Base-by-base conservation (phyloP, 2,113 vertebrate genomes). In the Malurus elegans region DNA sequence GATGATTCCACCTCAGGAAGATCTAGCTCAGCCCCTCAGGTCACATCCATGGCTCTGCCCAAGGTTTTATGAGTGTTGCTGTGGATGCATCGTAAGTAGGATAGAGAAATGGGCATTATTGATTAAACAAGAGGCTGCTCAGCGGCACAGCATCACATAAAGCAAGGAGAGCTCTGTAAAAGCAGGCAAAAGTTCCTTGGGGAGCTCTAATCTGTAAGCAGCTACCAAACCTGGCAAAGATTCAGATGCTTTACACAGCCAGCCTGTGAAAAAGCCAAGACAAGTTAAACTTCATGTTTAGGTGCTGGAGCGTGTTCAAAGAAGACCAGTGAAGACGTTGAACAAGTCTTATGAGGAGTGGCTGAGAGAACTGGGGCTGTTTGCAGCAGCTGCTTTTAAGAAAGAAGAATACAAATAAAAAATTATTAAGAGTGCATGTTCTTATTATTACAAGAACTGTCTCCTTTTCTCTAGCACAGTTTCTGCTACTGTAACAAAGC, bases 311-410 rank as follows among this genome's bases (percentile, higher is more conserved):
- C 0, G 1, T 23, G 20, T 62, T 53, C 54, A 69, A 31, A 75
- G 78, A 45, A 45, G 47, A 47, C 38, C n/a, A 70, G 1, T 19
- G n/a, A 70, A 54, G n/a, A 38, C 54, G 19, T 47, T 38, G 62
- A 82, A 14, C 25, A 75, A 42, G 12, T 34, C 47, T 61, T 34
- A 31, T 40, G 40, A 83, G 56, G 31, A 83, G 21, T 24, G 31
- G 25, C 42, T 56, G 64, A 32, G 12, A 62, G 14, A 83, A 48
- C 31, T 23, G 1, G 50, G 48, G 42, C 14, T 64, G 31, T 64
- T 61, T 9, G 57, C 54, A 66, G 44, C 14, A 67, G 40, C 17
- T 91, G n/a, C 78, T 70, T 95, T 79, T 29, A 81, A 95, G 83
- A 18, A 56, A 25, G 31, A 95, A 88, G 51, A 83, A 62, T 58